Evolutionary conservation across 1,140 invertebrate genomes (phyloP).

Genomic region (Psix sp.): DNA sequence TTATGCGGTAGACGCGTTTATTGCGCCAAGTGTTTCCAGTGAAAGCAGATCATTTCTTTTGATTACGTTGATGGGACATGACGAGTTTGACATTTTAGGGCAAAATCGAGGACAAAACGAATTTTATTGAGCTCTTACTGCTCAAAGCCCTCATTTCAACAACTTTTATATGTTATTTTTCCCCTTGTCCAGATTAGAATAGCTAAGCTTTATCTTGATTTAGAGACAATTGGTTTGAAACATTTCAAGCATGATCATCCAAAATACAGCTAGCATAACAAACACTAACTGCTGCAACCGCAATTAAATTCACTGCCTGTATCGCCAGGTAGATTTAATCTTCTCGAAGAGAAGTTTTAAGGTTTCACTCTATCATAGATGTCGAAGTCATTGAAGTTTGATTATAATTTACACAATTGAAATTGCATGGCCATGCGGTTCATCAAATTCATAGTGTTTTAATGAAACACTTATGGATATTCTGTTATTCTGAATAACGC

Average conservation of each 20-base stretch:
- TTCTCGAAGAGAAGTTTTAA: conserved; percentile 1
- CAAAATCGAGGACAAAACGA: not conserved
- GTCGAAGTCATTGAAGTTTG: conserved; percentile 2
- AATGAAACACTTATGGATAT: too few relatives aligned
- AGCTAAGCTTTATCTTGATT: conserved; percentile 6
- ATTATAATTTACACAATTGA: conserved; percentile 1
- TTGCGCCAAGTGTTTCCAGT: not conserved
- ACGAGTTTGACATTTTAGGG: conserved; percentile 11
- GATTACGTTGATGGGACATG: not conserved
- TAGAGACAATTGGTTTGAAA: conserved; percentile 17
- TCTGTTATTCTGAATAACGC: too few relatives aligned
- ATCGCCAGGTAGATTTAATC: conserved; percentile 13
- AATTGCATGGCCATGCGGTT: too few relatives aligned
- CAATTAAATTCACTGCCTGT: conserved; percentile 11
- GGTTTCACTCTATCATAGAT: not conserved
- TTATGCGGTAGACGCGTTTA: conserved; percentile 28
- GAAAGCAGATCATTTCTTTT: conserved; percentile 16
- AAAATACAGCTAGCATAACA: conserved; percentile 8
- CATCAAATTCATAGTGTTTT: too few relatives aligned
- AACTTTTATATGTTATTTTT: not conserved
- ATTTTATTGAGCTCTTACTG: conserved; percentile 5
- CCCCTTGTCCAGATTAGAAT: not conserved
- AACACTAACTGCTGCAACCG: conserved; percentile 8
- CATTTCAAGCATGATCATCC: conserved; percentile 18
- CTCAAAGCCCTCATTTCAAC: conserved; percentile 1